phyloP scores from a whole-genome alignment of 2,888 invertebrate genomes.

The Timema podura region DNA sequence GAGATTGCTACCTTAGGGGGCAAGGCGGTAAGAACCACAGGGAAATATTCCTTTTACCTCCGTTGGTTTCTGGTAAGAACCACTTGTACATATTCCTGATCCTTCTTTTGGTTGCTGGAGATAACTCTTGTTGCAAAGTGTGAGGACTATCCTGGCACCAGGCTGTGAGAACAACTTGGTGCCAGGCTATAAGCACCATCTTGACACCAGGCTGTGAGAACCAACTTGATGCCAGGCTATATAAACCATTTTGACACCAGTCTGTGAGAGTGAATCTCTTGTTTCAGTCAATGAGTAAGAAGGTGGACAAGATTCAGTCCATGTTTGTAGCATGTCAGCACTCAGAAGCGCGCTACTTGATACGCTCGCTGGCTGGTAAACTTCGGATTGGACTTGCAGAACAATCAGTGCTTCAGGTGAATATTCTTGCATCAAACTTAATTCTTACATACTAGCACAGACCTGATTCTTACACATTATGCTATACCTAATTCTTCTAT shows the following conservation, averaged over 20 bases:
- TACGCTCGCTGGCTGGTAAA: conserved; percentile 89
- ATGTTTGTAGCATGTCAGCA: conserved; percentile 88
- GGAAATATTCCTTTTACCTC: not conserved
- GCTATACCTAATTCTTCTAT: too few relatives aligned
- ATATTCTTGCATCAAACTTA: not conserved
- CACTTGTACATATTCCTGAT: not conserved
- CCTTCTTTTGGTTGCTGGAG: not conserved
- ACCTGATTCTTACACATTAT: too few relatives aligned
- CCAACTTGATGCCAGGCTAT: too few relatives aligned
- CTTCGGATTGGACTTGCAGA: conserved; percentile 95
- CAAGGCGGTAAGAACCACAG: conserved; percentile 52
- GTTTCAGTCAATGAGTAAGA: conserved; percentile 71
- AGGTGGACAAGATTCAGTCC: conserved; percentile 85
- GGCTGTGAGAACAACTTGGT: not conserved
- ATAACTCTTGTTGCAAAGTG: not conserved
- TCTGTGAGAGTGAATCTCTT: too few relatives aligned
- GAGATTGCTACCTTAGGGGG: conserved; percentile 87
- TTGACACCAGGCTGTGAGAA: too few relatives aligned
- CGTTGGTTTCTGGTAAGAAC: too few relatives aligned
- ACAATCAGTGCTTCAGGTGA: conserved; percentile 75
- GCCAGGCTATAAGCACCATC: not conserved
- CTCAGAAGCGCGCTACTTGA: conserved; percentile 84
- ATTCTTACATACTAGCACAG: too few relatives aligned
- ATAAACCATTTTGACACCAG: too few relatives aligned
- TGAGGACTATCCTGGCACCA: not conserved